Evolutionary conservation across 1,140 invertebrate genomes (phyloP), one percentile per base, ranked within the genome.

Genomic region (Drosophila obscura): DNA sequence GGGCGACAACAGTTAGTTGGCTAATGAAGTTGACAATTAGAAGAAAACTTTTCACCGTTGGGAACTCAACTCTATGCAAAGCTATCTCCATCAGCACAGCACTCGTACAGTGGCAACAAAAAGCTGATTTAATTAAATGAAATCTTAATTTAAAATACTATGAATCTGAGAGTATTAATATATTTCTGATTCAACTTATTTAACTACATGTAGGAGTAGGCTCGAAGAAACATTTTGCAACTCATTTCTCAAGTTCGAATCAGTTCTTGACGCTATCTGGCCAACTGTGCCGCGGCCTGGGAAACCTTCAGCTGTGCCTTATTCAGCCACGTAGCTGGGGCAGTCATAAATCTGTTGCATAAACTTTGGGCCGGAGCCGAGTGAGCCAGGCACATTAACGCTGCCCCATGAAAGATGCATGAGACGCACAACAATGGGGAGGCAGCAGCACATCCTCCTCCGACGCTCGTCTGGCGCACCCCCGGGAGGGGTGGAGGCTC

Each of bases 331-430:
- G 75, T 83, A 60, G 60, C 52, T 78, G 66, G 44, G 69, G 69
- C 71, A 67, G 66, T 69, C 80, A 87, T 82, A 87, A 87, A 87
- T 87, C 83, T 88, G 72, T 77, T 88, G 83, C 83, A 87, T 83
- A 87, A 87, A 83, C 75, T 88, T 80, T 68, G 48, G 11, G 52
- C 62, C 28, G 11, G 41, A 39, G 44, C 31, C 31, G 66, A 9
- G 11, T 7, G 8, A 26, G 16, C 49, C 49, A 26, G 50, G 60
- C 73, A 69, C 82, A 85, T 85, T 85, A 85, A 85, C 81, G 46
- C 55, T 55, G 43, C 45, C 55, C 68, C 73, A 87, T 87, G 82
- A 87, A 85, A 76, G 71, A 88, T 87, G 83, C 82, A 87, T 87
- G 79, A 87, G 83, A 39, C 19, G 41, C 66, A 68, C 73, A 80